A percentile compares a stretch with the other conserved stretches of the same genome.
These are phyloP conservation scores for Nibea coibor DNA, from an alignment of 2,113 vertebrate species.

Conservation along the genomic window DNA sequence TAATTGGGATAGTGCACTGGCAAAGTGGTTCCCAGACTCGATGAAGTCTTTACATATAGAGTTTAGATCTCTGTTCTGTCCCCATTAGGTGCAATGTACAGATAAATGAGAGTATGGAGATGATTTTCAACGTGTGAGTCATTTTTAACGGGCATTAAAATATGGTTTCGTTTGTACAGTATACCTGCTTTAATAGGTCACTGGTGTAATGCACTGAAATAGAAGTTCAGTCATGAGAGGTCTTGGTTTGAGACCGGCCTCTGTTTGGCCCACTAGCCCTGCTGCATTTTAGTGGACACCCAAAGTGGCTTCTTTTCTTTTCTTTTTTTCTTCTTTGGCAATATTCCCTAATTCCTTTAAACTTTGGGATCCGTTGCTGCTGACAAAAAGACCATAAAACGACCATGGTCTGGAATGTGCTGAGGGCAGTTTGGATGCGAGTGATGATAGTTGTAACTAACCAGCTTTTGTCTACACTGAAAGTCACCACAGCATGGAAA, in stretches of 20 bases:
- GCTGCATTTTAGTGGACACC: slow-evolving; percentile 32
- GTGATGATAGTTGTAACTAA: slow-evolving; percentile 49
- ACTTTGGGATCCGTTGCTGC: slow-evolving; percentile 49
- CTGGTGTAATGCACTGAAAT: slow-evolving; percentile 50
- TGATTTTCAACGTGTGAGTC: slow-evolving; percentile 40
- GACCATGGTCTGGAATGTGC: slow-evolving; percentile 31
- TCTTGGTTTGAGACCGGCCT: slow-evolving; percentile 8
- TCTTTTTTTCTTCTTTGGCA: slow-evolving; percentile 13
- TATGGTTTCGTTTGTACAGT: slow-evolving; percentile 41
- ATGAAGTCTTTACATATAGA: slow-evolving; percentile 46
- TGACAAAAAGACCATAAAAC: slow-evolving; percentile 31
- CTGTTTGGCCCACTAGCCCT: slow-evolving; percentile 26
- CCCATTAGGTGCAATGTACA: slow-evolving; percentile 55
- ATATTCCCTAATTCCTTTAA: slow-evolving; percentile 17
- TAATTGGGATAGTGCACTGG: slow-evolving; percentile 65
- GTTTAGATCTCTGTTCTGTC: slow-evolving; percentile 30
- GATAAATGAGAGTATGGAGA: slow-evolving; percentile 28
- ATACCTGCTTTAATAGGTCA: slow-evolving; percentile 35
- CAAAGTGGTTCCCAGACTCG: slow-evolving; percentile 59
- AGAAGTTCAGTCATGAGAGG: slow-evolving; percentile 28
- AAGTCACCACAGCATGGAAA: slow-evolving; percentile 71
- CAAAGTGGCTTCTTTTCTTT: slow-evolving; percentile 1
- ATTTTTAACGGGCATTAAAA: slow-evolving; percentile 66
- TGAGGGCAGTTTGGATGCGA: slow-evolving; percentile 23
- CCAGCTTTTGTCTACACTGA: slow-evolving; percentile 72